Evolutionary conservation across 2,888 invertebrate genomes (phyloP).

Genomic region (Trisateles emortualis): DNA sequence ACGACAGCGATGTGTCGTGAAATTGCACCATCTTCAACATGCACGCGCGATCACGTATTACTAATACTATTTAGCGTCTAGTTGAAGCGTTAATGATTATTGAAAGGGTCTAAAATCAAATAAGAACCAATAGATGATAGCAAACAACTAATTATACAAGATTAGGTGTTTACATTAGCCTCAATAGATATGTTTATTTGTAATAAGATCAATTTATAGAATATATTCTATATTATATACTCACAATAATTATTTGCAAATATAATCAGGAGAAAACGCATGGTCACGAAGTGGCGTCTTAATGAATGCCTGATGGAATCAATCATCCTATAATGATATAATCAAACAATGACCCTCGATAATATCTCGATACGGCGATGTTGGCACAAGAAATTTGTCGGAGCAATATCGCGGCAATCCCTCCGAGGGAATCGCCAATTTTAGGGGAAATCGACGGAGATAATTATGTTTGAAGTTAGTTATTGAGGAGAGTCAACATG

Average conservation of each 20-base stretch:
- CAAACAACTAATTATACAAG: neutral
- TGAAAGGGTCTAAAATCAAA: constrained; percentile 13
- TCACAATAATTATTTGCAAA: constrained; percentile 40
- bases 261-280: constrained; percentile 32
- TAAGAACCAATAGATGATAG: neutral
- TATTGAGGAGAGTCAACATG: constrained; percentile 82
- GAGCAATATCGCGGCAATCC: constrained; percentile 75
- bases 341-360: constrained; percentile 83
- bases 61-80: constrained; percentile 46
- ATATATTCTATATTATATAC: constrained; percentile 20
- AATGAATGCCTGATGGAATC: constrained; percentile 76
- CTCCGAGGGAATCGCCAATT: constrained; percentile 80
- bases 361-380: constrained; percentile 72
- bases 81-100: constrained; percentile 48
- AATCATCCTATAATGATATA: constrained; percentile 82
- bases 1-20: constrained; percentile 65
- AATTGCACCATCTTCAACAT: constrained; percentile 71
- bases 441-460: constrained; percentile 83
- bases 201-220: constrained; percentile 2
- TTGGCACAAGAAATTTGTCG: constrained; percentile 85
- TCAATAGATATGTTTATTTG: too few species aligned
- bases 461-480: constrained; percentile 87
- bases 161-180: too few species aligned
- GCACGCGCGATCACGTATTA: constrained; percentile 56
- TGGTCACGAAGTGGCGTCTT: constrained; percentile 51